phyloP scores from a whole-genome alignment of 1,140 invertebrate species.

The Camponotus floridanus region DNA sequence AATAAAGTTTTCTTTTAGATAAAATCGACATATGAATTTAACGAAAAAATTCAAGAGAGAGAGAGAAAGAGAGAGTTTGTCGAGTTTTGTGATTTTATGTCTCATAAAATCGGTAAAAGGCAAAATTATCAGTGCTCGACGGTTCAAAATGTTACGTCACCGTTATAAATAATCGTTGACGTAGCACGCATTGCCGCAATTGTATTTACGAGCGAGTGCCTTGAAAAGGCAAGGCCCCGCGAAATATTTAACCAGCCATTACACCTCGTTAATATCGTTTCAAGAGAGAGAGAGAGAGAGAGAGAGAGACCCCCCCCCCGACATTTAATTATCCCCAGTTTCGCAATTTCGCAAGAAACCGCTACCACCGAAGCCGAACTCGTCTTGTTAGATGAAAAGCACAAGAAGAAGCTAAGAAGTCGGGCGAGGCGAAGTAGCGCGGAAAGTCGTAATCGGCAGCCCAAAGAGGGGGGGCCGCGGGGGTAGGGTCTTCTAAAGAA shows the following conservation, averaged over 20 bases:
- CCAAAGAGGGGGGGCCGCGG: neutral
- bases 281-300: slow-evolving; percentile 4
- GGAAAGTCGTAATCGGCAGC: slow-evolving; percentile 25
- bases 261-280: slow-evolving; percentile 58
- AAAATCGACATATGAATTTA: slow-evolving; percentile 9
- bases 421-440: slow-evolving; percentile 25
- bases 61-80: neutral
- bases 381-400: neutral
- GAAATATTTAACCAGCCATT: slow-evolving; percentile 52
- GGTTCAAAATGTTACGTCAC: neutral
- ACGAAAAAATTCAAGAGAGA: neutral
- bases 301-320: neutral
- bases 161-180: slow-evolving; percentile 12
- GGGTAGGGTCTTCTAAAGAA: slow-evolving; percentile 60
- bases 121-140: neutral
- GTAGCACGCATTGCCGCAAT: slow-evolving; percentile 18
- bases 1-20: slow-evolving; percentile 10
- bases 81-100: neutral
- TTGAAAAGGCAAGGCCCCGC: slow-evolving; percentile 37
- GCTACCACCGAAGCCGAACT: neutral
- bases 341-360: slow-evolving; percentile 42
- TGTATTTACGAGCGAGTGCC: slow-evolving; percentile 57
- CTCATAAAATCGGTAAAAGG: slow-evolving; percentile 21
- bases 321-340: slow-evolving; percentile 53
- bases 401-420: slow-evolving; percentile 29